Conservation (phyloP, 2,888 invertebrate species). For the Lumbricus terrestris region DNA sequence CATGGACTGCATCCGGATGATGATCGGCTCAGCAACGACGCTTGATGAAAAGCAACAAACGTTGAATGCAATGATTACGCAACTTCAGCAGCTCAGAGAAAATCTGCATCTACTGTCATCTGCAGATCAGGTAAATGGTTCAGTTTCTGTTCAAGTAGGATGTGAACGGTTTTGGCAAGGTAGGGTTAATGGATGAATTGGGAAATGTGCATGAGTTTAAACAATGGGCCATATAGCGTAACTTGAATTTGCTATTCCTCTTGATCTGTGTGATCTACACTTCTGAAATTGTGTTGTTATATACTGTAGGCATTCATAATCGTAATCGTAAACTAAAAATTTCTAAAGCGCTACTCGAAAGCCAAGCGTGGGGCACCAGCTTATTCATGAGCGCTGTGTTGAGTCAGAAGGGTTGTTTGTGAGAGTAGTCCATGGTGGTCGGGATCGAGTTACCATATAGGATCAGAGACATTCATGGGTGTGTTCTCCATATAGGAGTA, state of each 20-base stretch:
- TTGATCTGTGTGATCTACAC: too few species aligned
- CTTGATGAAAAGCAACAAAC: constrained; percentile 81
- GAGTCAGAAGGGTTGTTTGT: too few species aligned
- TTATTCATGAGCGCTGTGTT: too few species aligned
- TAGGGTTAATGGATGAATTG: background rate
- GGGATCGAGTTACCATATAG: too few species aligned
- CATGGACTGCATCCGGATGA: constrained; percentile 33
- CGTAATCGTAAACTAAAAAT: too few species aligned
- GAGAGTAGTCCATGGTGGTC: too few species aligned
- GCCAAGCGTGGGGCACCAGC: too few species aligned
- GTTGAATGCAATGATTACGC: constrained; percentile 84
- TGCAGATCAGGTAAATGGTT: background rate
- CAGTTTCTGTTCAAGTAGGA: background rate
- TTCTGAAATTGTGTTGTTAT: too few species aligned
- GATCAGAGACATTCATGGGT: too few species aligned
- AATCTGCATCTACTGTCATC: background rate
- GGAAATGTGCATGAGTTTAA: background rate
- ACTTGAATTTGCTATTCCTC: background rate
- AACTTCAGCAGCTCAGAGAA: constrained; percentile 67
- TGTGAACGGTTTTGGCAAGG: background rate
- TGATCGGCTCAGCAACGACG: constrained; percentile 54
- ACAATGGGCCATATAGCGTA: background rate
- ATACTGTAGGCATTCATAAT: too few species aligned
- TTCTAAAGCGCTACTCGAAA: too few species aligned
- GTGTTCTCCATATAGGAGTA: background rate